Evolutionary conservation across 2,888 invertebrate genomes (phyloP).

Genomic region (Aspidapion aeneum): DNA sequence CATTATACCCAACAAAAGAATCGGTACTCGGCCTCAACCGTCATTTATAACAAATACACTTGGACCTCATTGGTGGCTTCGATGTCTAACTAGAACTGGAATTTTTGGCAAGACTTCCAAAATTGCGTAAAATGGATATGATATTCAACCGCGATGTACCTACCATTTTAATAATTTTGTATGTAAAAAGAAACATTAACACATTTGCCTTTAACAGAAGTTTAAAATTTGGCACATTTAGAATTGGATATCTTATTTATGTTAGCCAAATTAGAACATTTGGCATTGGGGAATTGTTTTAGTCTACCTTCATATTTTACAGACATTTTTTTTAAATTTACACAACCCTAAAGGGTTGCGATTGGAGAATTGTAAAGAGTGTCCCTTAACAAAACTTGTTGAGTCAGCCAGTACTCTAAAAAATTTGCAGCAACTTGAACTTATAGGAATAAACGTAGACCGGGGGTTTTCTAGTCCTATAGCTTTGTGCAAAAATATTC

Average conservation of each 20-base stretch:
- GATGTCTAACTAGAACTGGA: constrained; percentile 9
- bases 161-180: background rate
- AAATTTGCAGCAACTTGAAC: background rate
- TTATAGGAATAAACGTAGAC: background rate
- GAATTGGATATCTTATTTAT: background rate
- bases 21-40: no score
- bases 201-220: constrained; percentile 1
- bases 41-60: no score
- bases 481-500: background rate
- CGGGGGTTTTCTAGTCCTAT: background rate
- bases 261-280: background rate
- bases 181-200: background rate
- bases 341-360: background rate
- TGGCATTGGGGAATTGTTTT: background rate
- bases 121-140: constrained; percentile 6
- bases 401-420: background rate
- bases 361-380: constrained; percentile 2
- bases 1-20: no score
- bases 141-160: constrained; percentile 12
- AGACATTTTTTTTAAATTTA: background rate
- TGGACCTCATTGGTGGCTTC: constrained; percentile 12
- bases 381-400: background rate
- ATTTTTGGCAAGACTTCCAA: constrained; percentile 10
- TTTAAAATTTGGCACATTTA: background rate
- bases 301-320: background rate